Evolutionary conservation across 2,797 vertebrate species (phyloP).

Genomic region (Nasua narica): DNA sequence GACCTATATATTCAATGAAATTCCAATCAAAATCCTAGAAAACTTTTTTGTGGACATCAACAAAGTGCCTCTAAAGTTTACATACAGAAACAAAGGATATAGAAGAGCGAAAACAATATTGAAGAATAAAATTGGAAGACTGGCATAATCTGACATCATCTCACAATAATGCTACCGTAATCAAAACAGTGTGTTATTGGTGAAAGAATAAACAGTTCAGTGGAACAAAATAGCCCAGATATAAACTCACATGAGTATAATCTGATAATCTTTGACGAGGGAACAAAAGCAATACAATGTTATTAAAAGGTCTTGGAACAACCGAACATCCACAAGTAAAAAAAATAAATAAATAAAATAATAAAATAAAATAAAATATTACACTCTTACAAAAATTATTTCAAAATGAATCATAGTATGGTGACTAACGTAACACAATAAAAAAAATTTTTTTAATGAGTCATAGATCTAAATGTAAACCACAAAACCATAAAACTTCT

Average conservation of each 20-base stretch:
- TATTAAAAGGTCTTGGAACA: neutral
- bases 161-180: neutral
- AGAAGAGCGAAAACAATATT: neutral
- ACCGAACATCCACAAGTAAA: neutral
- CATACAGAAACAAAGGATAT: neutral
- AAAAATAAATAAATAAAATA: neutral
- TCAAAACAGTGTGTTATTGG: neutral
- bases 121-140: neutral
- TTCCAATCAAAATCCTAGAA: neutral
- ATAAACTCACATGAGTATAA: neutral
- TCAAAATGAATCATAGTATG: neutral
- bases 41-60: neutral
- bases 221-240: neutral
- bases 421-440: too few relatives aligned
- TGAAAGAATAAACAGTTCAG: neutral
- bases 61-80: neutral
- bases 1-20: neutral
- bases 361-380: neutral
- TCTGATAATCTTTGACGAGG: neutral
- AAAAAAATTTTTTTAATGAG: too few relatives aligned
- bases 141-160: neutral
- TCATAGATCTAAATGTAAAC: neutral
- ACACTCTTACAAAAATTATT: neutral
- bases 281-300: neutral
- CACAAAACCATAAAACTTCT: neutral